Evolutionary conservation across 35 echinoderm and acorn worm species (phyloP).

Genomic region (Ophioderma brevispina): DNA sequence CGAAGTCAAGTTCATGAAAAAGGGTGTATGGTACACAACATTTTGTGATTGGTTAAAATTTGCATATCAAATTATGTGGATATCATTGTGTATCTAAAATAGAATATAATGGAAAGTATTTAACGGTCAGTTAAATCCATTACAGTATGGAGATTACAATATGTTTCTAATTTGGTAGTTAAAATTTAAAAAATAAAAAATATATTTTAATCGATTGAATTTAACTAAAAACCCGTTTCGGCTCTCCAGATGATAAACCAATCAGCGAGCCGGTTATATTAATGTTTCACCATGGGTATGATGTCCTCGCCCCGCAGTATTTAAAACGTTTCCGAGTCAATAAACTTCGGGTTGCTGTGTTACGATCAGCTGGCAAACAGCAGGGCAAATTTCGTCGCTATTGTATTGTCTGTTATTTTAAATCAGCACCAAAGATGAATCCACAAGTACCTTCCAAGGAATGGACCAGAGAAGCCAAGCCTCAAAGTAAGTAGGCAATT

Average conservation of each 20-base stretch:
- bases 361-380: neutral
- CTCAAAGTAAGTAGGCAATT: conserved; percentile 24
- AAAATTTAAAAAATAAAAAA: no score
- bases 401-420: neutral
- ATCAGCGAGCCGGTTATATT: neutral
- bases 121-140: no score
- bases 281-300: neutral
- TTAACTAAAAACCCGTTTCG: no score
- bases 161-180: no score
- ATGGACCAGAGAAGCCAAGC: neutral
- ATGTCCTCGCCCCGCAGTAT: neutral
- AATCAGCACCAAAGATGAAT: neutral
- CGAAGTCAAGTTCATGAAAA: conserved; percentile 5
- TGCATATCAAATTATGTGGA: neutral
- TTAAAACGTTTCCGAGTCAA: conserved; percentile 9
- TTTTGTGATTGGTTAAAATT: neutral
- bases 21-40: neutral
- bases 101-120: no score
- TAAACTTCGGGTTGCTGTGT: neutral
- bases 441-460: neutral
- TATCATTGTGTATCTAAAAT: no score
- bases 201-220: no score
- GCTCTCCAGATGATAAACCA: neutral
- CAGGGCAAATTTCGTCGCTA: neutral
- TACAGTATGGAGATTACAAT: no score